phyloP scores from a whole-genome alignment of 1,140 invertebrate genomes.

The Anastrepha ludens region DNA sequence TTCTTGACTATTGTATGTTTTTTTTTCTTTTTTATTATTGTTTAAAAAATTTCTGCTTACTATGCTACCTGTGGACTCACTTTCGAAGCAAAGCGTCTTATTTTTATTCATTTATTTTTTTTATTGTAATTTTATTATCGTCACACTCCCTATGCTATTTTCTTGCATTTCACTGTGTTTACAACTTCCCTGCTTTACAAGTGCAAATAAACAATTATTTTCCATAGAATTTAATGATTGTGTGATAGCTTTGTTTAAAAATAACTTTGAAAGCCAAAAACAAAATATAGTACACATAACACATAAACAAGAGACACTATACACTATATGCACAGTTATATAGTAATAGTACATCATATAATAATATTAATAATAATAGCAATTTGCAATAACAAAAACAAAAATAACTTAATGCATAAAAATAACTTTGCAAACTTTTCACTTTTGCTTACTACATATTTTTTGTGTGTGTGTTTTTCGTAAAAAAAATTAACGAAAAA shows the following conservation, averaged over 20 bases:
- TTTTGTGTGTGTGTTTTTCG: constrained; percentile 30
- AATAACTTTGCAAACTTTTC: neutral
- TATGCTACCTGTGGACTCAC: too few relatives aligned
- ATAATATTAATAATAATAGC: constrained; percentile 34
- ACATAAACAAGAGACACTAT: constrained; percentile 49
- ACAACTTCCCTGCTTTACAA: neutral
- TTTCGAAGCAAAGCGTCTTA: neutral
- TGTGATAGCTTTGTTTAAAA: neutral
- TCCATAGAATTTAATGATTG: neutral
- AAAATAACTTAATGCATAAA: constrained; percentile 40
- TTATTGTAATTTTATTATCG: neutral
- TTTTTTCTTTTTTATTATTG: neutral
- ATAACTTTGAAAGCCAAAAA: neutral
- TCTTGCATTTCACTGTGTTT: neutral
- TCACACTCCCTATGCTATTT: constrained; percentile 37
- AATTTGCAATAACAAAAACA: constrained; percentile 49
- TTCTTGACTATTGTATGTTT: neutral
- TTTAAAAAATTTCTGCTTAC: neutral
- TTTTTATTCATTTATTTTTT: neutral
- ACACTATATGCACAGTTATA: constrained; percentile 28
- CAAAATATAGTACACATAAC: constrained; percentile 19
- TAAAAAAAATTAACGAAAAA: constrained; percentile 61
- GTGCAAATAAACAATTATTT: neutral
- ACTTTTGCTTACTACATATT: neutral
- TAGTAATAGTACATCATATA: neutral